Base-by-base conservation (phyloP, 2,888 invertebrate genomes). In the Drosophila sordidula region DNA sequence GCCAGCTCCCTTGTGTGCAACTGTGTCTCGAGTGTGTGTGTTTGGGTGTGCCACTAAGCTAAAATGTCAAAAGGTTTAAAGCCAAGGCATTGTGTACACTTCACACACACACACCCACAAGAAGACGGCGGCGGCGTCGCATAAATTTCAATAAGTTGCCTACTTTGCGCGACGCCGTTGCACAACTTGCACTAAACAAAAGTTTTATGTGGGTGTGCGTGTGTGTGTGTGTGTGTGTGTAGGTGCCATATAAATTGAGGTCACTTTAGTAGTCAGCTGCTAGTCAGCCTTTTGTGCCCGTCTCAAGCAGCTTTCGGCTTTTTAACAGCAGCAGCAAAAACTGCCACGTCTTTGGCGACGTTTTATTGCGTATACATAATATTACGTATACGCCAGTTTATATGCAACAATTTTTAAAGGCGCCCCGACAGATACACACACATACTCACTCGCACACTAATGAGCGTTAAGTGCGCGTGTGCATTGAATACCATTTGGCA, bases 81-180 rank as follows among this genome's bases (percentile, higher is more conserved):
- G 73, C 54, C 69, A 54, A 59, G 51, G 44, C 67, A 73, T 61
- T 77, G 63, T 70, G 50, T 64, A 56, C n/a, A 58, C 41, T 49
- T 26, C 12, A 68, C 5, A 26, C 29, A 44, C 18, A 52, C 41
- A 22, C 14, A 25, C 25, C 11, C 11, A 38, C 12, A 34, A 12
- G 44, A 26, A 44, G 16, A 49, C 49, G 36, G 32, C 32, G 52
- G 42, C 25, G 38, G 67, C 58, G 63, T 47, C 62, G 67, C 65
- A 80, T 74, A 72, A 71, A 68, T 78, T 74, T 70, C 75, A 70
- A 76, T 77, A 76, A 70, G 64, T 78, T 80, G 72, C 72, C 64
- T 68, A 68, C 77, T 72, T 80, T 62, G 55, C 59, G 56, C 59
- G 50, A 59, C 59, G 59, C 41, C 56, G 64, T 34, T 61, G 50